Base-by-base conservation (phyloP, 2,888 invertebrate genomes). In the Drosophila flavopinicola region DNA sequence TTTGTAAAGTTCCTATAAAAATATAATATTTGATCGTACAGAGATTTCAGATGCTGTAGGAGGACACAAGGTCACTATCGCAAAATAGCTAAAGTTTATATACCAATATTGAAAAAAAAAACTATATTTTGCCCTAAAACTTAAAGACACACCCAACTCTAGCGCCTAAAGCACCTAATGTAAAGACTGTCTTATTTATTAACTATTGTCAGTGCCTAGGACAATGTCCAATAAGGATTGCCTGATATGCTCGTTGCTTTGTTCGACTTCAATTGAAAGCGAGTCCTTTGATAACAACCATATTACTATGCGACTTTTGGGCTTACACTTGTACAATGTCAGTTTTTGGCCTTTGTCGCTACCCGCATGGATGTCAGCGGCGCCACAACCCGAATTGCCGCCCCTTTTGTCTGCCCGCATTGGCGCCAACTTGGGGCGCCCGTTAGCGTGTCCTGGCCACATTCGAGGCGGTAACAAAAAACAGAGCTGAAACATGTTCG, bases 391-490 rank as follows among this genome's bases (percentile, higher is more conserved):
- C 30, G 54, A 53, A 49, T 33, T 17, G 13, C 17, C 35, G 6
- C 54, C 59, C 39, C 32, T 42, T 58, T 61, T 59, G 76, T 65
- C 77, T 66, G 68, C 65, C 67, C 67, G 48, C 70, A 64, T 58
- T 78, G 80, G 80, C 80, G 80, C 80, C 80, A 74, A 61, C 45
- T 54, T 65, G 78, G 78, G 70, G 37, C 74, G 72, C 27, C 59
- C 56, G 71, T 42, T 82, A 56, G 82, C 82, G 82, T 82, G 82
- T 82, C 66, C 84, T 70, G 64, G 67, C 60, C 52, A 78, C 78
- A 82, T 84, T 83, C 78, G 37, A 44, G 60, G 63, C 66, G 13
- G 10, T 24, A 57, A 39, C 11, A 24, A 15, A 23, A 52, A 56
- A 38, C 51, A 33, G 35, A 52, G 27, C 44, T 56, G 41, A 4